phyloP scores from a whole-genome alignment of 2,888 invertebrate genomes.

The Protula sp. region DNA sequence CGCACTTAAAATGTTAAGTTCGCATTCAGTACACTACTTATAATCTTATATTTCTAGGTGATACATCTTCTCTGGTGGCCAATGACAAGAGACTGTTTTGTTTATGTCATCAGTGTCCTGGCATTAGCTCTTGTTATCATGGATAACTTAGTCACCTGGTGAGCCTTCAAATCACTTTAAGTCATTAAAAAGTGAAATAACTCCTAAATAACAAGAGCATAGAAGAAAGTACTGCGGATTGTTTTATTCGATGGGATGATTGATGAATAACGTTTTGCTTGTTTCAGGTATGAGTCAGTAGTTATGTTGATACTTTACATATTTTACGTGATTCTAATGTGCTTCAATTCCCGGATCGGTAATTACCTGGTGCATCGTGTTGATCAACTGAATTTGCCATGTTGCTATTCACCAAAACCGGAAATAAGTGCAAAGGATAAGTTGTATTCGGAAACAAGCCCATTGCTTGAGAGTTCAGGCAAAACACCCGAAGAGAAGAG shows the following conservation, averaged over 20 bases:
- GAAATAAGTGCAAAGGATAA: too few relatives aligned
- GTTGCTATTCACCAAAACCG: too few relatives aligned
- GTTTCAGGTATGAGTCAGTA: constrained; percentile 74
- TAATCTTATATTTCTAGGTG: constrained; percentile 41
- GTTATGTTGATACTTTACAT: constrained; percentile 81
- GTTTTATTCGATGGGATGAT: too few relatives aligned
- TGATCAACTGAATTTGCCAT: not conserved
- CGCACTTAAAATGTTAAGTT: too few relatives aligned
- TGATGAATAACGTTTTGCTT: not conserved
- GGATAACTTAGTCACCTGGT: constrained; percentile 54
- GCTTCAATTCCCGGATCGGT: constrained; percentile 71
- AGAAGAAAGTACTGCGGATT: too few relatives aligned
- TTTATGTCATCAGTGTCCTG: constrained; percentile 41
- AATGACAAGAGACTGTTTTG: constrained; percentile 43
- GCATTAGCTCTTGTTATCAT: constrained; percentile 42
- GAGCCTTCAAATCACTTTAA: too few relatives aligned
- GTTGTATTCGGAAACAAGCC: too few relatives aligned
- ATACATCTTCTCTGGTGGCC: constrained; percentile 63
- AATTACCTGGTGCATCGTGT: constrained; percentile 5
- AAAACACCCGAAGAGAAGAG: too few relatives aligned
- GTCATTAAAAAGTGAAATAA: too few relatives aligned
- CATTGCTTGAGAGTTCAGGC: too few relatives aligned
- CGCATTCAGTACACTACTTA: too few relatives aligned
- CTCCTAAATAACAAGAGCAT: too few relatives aligned
- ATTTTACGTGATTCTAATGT: constrained; percentile 77